Percentiles rank a stretch among this genome's conserved stretches.
Evolutionary conservation across 2,888 invertebrate genomes (phyloP).

Genomic region (Bombyx huttoni): DNA sequence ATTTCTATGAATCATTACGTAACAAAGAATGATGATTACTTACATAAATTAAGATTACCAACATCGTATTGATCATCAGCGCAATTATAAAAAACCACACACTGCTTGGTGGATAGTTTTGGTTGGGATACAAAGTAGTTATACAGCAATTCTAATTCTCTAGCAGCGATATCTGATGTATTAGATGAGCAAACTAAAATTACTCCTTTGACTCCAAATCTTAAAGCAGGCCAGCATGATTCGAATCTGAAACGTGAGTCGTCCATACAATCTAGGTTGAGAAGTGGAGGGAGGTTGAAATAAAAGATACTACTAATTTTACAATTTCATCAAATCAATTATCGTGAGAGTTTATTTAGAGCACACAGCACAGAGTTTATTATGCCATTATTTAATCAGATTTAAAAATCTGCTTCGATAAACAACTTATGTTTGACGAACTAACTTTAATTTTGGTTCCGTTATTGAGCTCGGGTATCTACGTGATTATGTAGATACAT

Average conservation of each 20-base stretch:
- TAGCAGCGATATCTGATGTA: constrained; percentile 57
- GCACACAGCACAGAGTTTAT: no score
- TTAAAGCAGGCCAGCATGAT: constrained; percentile 83
- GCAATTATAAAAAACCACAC: constrained; percentile 74
- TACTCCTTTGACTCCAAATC: constrained; percentile 77
- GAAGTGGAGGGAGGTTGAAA: neutral
- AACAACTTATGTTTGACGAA: no score
- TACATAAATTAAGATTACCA: constrained; percentile 64
- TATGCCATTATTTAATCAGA: no score
- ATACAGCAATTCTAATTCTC: constrained; percentile 75
- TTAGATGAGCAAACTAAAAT: constrained; percentile 77
- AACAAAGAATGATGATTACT: constrained; percentile 18
- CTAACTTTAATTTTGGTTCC: no score
- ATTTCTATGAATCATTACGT: no score
- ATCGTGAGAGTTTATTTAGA: no score
- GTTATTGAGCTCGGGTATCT: no score
- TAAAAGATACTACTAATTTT: no score
- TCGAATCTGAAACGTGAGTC: constrained; percentile 73
- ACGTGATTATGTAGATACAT: no score
- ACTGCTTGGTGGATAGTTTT: constrained; percentile 75
- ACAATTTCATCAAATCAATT: no score
- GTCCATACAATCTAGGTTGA: neutral
- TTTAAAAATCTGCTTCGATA: no score
- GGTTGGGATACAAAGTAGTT: constrained; percentile 80
- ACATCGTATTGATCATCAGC: constrained; percentile 57